Percentiles rank a stretch among this genome's conserved stretches.
Conservation (phyloP, 2,888 invertebrate genomes). For the Amiota mariae region DNA sequence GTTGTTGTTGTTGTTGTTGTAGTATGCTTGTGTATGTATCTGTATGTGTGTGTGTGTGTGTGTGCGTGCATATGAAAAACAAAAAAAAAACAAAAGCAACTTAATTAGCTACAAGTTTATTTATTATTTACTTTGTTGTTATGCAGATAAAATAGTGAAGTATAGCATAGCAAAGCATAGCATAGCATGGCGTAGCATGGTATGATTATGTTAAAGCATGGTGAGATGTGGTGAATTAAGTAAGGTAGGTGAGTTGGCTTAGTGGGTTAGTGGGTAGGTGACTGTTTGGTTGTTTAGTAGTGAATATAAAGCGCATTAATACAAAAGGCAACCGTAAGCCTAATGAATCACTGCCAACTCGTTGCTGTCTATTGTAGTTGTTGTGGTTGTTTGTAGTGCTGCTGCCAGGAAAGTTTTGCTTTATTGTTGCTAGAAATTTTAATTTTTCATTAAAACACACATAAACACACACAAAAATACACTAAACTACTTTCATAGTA, state of each 20-base stretch:
- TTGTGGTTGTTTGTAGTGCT: not conserved
- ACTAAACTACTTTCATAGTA: not conserved
- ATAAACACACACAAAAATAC: conserved; percentile 4
- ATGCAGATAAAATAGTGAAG: conserved; percentile 18
- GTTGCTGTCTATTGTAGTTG: not conserved
- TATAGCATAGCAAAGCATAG: not conserved
- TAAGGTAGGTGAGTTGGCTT: not conserved
- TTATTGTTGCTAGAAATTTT: conserved; percentile 60
- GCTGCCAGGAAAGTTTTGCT: not conserved
- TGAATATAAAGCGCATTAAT: conserved; percentile 23
- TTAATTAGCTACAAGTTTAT: conserved; percentile 64
- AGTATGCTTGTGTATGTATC: conserved; percentile 41
- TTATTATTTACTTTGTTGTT: conserved; percentile 57
- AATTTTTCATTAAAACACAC: conserved; percentile 65
- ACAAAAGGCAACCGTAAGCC: conserved; percentile 41
- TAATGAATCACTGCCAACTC: conserved; percentile 59
- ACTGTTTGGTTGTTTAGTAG: not conserved
- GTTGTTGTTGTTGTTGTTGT: no score
- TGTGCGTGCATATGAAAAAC: not conserved
- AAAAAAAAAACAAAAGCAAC: conserved; percentile 42
- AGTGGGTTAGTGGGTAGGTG: not conserved
- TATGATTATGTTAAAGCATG: no score
- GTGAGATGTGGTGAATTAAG: not conserved
- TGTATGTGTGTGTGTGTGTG: conserved; percentile 3
- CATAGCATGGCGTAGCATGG: no score